phyloP scores from a whole-genome alignment of 2,888 invertebrate genomes.

The Melitaea athalia region DNA sequence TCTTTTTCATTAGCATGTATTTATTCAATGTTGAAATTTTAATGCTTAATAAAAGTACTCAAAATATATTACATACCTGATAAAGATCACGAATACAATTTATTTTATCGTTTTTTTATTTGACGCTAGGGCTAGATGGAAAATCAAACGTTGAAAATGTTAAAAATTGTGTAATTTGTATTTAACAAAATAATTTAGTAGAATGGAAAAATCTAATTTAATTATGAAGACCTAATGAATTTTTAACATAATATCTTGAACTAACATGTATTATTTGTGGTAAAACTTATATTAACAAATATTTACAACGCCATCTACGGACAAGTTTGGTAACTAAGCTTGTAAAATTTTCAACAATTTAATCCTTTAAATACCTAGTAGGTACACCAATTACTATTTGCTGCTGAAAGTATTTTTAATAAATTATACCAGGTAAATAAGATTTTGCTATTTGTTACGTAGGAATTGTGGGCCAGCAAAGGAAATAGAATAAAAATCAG shows the following conservation, averaged over 20 bases:
- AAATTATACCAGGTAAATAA: slow-evolving; percentile 3
- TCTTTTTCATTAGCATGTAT: too few relatives aligned
- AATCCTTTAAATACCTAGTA: not conserved
- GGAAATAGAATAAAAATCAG: slow-evolving; percentile 74
- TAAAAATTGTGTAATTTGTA: too few relatives aligned
- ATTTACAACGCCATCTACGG: slow-evolving; percentile 4
- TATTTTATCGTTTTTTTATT: too few relatives aligned
- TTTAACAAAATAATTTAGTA: too few relatives aligned
- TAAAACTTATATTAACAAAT: not conserved
- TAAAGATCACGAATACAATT: too few relatives aligned
- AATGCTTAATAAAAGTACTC: too few relatives aligned
- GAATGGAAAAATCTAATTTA: too few relatives aligned
- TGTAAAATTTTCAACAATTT: not conserved
- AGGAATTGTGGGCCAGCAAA: slow-evolving; percentile 37
- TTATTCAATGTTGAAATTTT: too few relatives aligned
- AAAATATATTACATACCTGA: too few relatives aligned
- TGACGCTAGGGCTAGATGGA: too few relatives aligned
- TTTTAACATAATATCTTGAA: not conserved
- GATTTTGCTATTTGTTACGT: slow-evolving; percentile 16
- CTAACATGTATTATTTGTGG: not conserved
- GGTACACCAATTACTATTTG: not conserved
- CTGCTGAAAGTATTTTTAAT: not conserved
- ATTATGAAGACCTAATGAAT: too few relatives aligned
- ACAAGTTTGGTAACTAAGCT: not conserved
- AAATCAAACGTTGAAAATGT: too few relatives aligned